Evolutionary conservation across 2,797 vertebrate genomes (phyloP), one percentile per base, ranked within the genome.

Genomic region (Gallinago solitaria): DNA sequence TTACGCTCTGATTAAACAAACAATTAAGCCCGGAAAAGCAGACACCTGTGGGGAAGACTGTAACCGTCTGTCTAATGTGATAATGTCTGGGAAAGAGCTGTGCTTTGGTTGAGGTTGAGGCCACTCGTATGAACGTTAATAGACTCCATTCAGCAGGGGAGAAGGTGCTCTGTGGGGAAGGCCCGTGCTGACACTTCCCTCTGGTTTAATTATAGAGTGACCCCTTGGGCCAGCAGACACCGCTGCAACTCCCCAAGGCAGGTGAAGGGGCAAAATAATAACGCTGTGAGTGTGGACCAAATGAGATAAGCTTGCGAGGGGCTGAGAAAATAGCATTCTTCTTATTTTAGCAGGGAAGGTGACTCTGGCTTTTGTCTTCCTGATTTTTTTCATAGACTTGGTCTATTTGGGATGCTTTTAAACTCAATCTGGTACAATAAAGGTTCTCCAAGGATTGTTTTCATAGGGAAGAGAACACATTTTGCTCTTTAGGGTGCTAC

Each of bases 1-100:
- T 71, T 87, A 39, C 43, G 28, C 41, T 78, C 61, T 78, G 79
- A 88, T 93, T 94, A 93, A 93, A 75, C 23, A 51, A 81, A 86
- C 47, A 78, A 69, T 95, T 89, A 94, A 88, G 39, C 51, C 33
- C 11, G 30, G 59, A 81, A 90, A 92, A 65, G 70, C 16, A 91
- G 50, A 35, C 47, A 69, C 35, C 41, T 86, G 43, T 76, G 65
- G 47, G 50, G 7, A 83, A 48, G 68, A 27, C 53, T 92, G 47
- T 37, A 89, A 73, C 60, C 7, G 18, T 16, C 33, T 69, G 61
- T 65, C 32, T 73, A 45, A 78, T 9, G 35, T n/a, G 79, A 90
- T 83, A 93, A 81, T 0, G 0, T 61, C 56, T 87, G n/a, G 51
- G 43, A 56, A 69, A 82, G 47, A 65, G 57, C 50, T 82, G 45